Base-by-base conservation (phyloP, 2,888 invertebrate species). In the Macrophya alboannulata region DNA sequence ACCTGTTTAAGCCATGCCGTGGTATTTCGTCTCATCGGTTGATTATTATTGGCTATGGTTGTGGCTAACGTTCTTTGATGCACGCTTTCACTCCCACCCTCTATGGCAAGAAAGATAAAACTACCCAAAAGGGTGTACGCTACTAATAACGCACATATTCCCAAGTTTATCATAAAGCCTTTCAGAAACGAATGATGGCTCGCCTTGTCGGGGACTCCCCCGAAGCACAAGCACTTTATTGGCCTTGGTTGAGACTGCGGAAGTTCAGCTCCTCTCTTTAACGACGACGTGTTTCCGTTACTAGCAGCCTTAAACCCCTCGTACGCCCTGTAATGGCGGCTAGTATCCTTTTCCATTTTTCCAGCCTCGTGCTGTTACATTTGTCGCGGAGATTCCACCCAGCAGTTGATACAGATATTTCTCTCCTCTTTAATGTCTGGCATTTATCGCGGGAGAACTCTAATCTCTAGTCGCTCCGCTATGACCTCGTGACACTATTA, bases 51-150 rank as follows among this genome's bases (percentile, higher is more conserved):
- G 37, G 91, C 90, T 85, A 92, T 89, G 40, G 94, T 95, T 91
- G 96, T 95, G 91, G 95, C 95, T 89, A 96, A 92, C 71, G 95
- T 95, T 87, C 94, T 93, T 91, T 95, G 95, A 89, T 95, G 95
- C 76, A 92, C 89, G 48, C 90, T 91, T 88, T 95, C 95, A 84
- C 94, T 94, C 4, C 96, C 96, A 74, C 97, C 96, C 94, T 98
- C 98, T 90, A 98, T 97, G 83, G 97, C 97, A 90, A 98, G 94
- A 94, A 98, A 98, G 94, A 98, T 96, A 93, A 98, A 97, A 85
- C 97, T 97, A 84, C 97, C 97, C 87, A 96, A 94, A 62, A 96
- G 92, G 48, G 98, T 98, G 93, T 98, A 98, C 40, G 97, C 97
- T 90, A 98, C 95, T 68, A 98, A 95, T 84, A 97, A 95, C 84